A percentile compares a stretch with the other conserved stretches of the same genome.
phyloP scores from a whole-genome alignment of 2,797 vertebrate species.

The Danio tinwini region DNA sequence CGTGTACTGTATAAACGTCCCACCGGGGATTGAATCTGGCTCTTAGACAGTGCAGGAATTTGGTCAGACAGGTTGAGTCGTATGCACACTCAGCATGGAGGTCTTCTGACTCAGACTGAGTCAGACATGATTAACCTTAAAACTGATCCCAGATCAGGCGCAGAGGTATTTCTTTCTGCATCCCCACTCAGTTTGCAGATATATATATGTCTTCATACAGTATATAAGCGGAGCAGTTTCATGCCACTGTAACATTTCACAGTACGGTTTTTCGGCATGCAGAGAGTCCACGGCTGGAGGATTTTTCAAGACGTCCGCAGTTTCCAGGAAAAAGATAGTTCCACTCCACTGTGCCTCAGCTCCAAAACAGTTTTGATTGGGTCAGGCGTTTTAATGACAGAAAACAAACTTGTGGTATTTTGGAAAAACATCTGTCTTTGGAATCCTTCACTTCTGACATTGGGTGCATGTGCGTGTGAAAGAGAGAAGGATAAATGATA shows the following conservation, averaged over 20 bases:
- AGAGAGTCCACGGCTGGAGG: conserved; percentile 17
- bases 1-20: conserved; percentile 54
- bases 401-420: conserved; percentile 58
- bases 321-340: conserved; percentile 34
- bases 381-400: conserved; percentile 52
- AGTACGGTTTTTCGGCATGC: conserved; percentile 16
- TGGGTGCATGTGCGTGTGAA: conserved; percentile 19
- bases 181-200: neutral
- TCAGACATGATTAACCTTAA: neutral
- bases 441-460: conserved; percentile 57
- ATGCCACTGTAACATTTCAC: neutral
- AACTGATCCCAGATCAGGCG: conserved; percentile 22
- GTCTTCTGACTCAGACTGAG: conserved; percentile 5
- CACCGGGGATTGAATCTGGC: conserved; percentile 46
- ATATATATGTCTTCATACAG: neutral
- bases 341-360: conserved; percentile 32
- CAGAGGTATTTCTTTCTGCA: neutral
- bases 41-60: conserved; percentile 46
- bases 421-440: conserved; percentile 49
- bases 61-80: conserved; percentile 33
- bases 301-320: conserved; percentile 1
- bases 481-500: conserved; percentile 12
- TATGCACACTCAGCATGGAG: neutral
- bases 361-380: conserved; percentile 49
- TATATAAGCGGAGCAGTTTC: neutral